Conservation (phyloP, 2,113 vertebrate species). For the Podiceps cristatus region DNA sequence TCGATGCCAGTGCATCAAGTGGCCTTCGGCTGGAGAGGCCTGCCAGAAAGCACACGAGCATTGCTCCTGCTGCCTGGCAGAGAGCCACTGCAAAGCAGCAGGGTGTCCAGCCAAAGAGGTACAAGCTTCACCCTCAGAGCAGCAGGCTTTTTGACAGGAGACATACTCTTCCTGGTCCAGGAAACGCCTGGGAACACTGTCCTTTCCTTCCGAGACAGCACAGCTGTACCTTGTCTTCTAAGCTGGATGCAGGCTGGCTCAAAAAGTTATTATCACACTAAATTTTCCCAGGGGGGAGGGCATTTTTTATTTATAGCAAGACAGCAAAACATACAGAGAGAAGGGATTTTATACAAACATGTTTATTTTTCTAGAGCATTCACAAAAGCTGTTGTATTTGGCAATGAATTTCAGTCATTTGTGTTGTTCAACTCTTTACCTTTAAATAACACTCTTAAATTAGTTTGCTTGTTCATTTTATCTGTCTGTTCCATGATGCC, state of each 20-base stretch:
- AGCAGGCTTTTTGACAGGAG: not conserved
- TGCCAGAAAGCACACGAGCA: not conserved
- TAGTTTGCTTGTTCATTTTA: slow-evolving; percentile 9
- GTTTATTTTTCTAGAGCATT: not conserved
- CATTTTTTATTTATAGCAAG: not conserved
- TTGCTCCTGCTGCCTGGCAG: not conserved
- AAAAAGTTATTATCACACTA: not conserved
- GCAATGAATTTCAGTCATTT: not conserved
- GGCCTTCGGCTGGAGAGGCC: not conserved
- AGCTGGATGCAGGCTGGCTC: not conserved
- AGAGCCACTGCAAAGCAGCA: not conserved
- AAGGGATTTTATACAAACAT: not conserved
- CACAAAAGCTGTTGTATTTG: not conserved
- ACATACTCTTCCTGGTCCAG: not conserved
- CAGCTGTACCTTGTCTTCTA: not conserved
- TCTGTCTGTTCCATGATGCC: slow-evolving; percentile 50
- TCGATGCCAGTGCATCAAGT: accelerated
- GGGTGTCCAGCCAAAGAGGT: not conserved
- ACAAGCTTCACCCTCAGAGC: not conserved
- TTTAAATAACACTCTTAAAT: slow-evolving; percentile 42
- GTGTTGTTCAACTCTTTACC: slow-evolving; percentile 6
- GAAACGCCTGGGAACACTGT: not conserved
- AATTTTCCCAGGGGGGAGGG: not conserved
- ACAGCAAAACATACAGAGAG: not conserved
- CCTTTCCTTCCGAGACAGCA: not conserved